Conservation (phyloP, 2,797 vertebrate species). For the Paramormyrops hopkinsi region DNA sequence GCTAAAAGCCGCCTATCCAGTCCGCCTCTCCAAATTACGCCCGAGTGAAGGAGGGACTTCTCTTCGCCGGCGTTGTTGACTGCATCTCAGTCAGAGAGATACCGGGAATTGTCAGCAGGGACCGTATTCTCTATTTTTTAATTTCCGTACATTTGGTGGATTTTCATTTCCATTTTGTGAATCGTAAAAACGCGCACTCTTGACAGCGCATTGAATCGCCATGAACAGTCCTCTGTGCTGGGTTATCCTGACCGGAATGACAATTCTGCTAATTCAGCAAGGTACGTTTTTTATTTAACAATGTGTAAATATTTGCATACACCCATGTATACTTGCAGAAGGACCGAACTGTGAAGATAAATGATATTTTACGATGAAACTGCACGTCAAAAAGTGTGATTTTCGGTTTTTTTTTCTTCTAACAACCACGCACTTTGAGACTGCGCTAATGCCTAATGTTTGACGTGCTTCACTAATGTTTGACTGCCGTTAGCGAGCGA, state of each 20-base stretch:
- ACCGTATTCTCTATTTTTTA: not conserved
- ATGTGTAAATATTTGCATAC: not conserved
- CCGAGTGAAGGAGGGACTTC: constrained; percentile 9
- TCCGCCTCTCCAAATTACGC: constrained; percentile 3
- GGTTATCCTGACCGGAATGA: constrained; percentile 19
- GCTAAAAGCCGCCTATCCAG: not conserved
- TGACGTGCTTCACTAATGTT: not conserved
- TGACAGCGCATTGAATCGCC: not conserved
- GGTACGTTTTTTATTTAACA: not conserved
- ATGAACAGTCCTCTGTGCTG: constrained; percentile 15
- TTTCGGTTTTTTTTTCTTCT: not conserved
- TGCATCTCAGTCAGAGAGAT: not conserved
- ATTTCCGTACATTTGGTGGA: not conserved
- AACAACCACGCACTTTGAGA: not conserved
- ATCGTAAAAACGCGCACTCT: not conserved
- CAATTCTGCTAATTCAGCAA: constrained; percentile 19
- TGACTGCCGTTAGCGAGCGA: not conserved
- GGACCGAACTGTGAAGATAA: not conserved
- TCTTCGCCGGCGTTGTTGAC: not conserved
- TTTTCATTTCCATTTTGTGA: not conserved
- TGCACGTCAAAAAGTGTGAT: not conserved
- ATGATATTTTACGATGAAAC: not conserved
- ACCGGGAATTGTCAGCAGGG: constrained; percentile 8
- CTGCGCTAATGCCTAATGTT: not conserved
- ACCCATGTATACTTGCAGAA: not conserved